These are phyloP conservation scores for Heteromyza rotundicornis DNA, from an alignment of 2,888 invertebrate species.

Conservation along the genomic window DNA sequence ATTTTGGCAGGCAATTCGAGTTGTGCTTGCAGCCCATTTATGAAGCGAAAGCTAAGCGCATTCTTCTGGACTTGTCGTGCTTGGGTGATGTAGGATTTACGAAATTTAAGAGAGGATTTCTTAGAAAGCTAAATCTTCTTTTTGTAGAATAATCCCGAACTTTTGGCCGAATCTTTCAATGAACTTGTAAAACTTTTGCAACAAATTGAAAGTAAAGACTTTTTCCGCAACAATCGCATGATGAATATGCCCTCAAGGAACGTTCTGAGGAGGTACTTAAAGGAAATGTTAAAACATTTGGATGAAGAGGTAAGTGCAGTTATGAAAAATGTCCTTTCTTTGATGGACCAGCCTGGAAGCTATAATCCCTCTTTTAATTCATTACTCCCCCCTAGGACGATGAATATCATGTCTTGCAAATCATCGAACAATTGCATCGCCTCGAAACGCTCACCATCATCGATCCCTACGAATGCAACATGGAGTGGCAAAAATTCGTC, in stretches of 20 bases:
- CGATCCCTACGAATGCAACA: conserved; percentile 59
- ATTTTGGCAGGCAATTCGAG: conserved; percentile 58
- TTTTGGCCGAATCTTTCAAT: conserved; percentile 44
- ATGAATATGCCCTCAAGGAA: conserved; percentile 53
- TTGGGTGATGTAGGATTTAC: conserved; percentile 37
- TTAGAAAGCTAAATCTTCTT: neutral
- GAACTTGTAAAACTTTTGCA: conserved; percentile 44
- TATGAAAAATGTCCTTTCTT: neutral
- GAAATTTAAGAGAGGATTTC: neutral
- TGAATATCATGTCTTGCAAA: conserved; percentile 51
- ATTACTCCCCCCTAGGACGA: too few species aligned
- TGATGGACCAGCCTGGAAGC: too few species aligned
- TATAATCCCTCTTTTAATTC: neutral
- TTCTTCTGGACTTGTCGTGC: conserved; percentile 47
- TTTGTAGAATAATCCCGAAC: conserved; percentile 33
- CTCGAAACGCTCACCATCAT: conserved; percentile 58
- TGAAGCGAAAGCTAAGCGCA: conserved; percentile 56
- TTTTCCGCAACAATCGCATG: conserved; percentile 53
- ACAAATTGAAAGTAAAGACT: conserved; percentile 52
- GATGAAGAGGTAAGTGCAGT: conserved; percentile 44
- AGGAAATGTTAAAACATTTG: conserved; percentile 52
- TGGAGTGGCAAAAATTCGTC: conserved; percentile 61
- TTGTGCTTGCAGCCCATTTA: conserved; percentile 59
- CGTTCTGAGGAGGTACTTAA: conserved; percentile 48
- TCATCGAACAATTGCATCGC: conserved; percentile 58